Percentiles rank a stretch among this genome's conserved stretches.
Conservation (phyloP, 2,113 vertebrate genomes). For the Peucedramus taeniatus region DNA sequence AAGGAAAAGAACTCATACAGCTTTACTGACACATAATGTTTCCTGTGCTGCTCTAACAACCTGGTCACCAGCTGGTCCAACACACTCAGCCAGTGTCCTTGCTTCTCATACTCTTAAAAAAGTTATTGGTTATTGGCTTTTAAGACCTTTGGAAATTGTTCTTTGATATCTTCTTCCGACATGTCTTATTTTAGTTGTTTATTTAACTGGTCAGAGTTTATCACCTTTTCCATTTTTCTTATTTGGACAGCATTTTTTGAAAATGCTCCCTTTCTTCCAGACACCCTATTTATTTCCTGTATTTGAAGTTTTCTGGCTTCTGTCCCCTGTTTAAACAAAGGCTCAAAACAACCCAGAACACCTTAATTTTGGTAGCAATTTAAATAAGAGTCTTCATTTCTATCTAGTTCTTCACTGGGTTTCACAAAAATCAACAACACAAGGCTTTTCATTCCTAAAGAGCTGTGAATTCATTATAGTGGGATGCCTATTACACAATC, state of each 20-base stretch:
- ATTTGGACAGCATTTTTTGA: background rate
- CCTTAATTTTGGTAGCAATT: background rate
- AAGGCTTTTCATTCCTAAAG: background rate
- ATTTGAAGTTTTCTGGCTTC: background rate
- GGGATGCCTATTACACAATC: rapidly evolving
- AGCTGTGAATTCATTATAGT: background rate
- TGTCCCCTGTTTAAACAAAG: background rate
- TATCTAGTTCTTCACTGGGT: background rate
- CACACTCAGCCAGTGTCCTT: background rate
- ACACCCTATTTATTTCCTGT: background rate
- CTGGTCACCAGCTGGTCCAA: background rate
- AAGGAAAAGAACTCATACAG: background rate
- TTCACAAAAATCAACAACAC: background rate
- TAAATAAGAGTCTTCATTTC: background rate
- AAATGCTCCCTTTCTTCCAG: background rate
- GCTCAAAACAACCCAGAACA: background rate
- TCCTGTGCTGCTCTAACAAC: background rate
- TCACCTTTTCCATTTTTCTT: background rate
- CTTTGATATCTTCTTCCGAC: background rate
- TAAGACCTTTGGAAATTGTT: background rate
- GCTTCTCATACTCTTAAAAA: background rate
- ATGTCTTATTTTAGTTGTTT: background rate
- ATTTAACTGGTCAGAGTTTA: background rate
- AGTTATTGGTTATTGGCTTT: background rate
- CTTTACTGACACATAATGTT: background rate